Evolutionary conservation across 92 coral and sea anemone species (phyloP), one percentile per base, ranked within the genome.

Genomic region (Phenganax marumi): DNA sequence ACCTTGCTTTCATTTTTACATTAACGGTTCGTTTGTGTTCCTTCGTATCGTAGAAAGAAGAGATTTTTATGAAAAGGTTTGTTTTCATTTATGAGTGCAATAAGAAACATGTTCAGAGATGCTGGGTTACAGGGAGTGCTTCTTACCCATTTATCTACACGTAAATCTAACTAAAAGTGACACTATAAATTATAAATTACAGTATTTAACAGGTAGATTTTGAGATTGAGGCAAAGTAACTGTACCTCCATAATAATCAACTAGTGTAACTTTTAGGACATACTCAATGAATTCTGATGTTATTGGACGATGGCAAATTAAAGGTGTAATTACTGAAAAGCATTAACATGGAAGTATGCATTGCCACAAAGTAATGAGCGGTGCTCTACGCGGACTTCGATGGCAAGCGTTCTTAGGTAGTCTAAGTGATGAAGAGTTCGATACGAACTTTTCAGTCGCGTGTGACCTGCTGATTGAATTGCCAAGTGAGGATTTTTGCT

Each of bases 311-410:
- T 60, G 63, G n/a, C 33, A 22, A 19, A 25, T 51, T 9, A 51
- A 75, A 75, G 80, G 80, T 21, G 80, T 51, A 25, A 51, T 75
- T 47, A 52, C 17, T 18, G 80, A 64, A 52, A 75, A 75, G 65
- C 51, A 52, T 75, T 75, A 75, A 75, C 19, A 7, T n/a, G n/a
- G 63, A 52, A 75, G 62, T 54, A 75, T 53, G 39, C 17, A 19
- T 25, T 72, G 77, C 10, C 56, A 72, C 25, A 8, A 90, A 86
- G 82, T 88, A 50, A 70, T 90, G 25, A 85, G 73, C 65, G 89
- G 85, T 63, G 90, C 90, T 50, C 19, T 90, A 81, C 88, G 86
- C 47, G 73, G 79, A 48, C 70, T 87, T 21, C 89, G 86, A 78
- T 90, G 84, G 76, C n/a, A 54, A 61, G 71, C 68, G 8, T 90